Evolutionary conservation across 2,888 invertebrate genomes (phyloP), one percentile per base, ranked within the genome.

Genomic region (Agrotis ipsilon): DNA sequence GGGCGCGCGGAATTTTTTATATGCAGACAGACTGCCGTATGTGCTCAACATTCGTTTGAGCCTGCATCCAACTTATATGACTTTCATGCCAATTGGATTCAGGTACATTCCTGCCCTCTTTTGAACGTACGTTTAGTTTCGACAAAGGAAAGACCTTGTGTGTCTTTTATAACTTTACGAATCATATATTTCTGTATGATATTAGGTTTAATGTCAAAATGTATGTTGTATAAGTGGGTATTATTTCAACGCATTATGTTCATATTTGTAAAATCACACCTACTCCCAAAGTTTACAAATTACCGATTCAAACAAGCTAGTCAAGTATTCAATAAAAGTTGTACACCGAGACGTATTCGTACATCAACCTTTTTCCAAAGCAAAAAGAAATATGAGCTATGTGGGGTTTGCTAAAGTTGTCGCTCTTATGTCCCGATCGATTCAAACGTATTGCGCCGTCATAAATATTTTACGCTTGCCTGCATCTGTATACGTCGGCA

Each of bases 1-100:
- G 82, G 81, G 80, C 65, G 75, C 80, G 78, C 75, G 80, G 83
- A 86, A 87, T 89, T 88, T 90, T 91, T 91, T 89, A 90, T 89
- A 84, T 85, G 72, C 78, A 82, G 71, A 62, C 75, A 61, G 78
- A 83, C 82, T 81, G 78, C 70, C 73, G 84, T 84, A 80, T 84
- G 64, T 70, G 57, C 75, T 78, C 81, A 76, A 80, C 82, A 82
- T 85, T 82, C 78, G 76, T 81, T 80, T 78, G 73, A 67, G 52
- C 65, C 67, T 71, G 69, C 70, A 72, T 19, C 60, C 27, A 27
- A 69, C 52, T 19, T 75, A 60, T 54, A 65, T 67, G 67, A 80
- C 52, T 75, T 80, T 45, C 58, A 57, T 48, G 43, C n/a, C 62
- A 79, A 79, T 65, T 54, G 64, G 68, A 57, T 43, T 39, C 57